phyloP scores from a whole-genome alignment of 2,888 invertebrate species.

The Xestia rhomboidea region DNA sequence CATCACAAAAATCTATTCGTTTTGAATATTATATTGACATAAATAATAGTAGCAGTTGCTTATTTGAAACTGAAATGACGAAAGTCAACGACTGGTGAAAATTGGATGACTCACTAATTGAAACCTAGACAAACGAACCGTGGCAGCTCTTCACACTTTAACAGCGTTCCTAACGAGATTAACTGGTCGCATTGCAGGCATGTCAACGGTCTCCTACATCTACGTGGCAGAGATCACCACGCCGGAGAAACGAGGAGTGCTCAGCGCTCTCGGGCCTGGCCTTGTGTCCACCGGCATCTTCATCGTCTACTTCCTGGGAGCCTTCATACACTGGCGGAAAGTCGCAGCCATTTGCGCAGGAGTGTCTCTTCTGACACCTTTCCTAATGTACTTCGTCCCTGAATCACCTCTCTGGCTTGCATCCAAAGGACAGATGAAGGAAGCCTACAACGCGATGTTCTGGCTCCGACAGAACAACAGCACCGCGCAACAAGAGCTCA shows the following conservation, averaged over 20 bases:
- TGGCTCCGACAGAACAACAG: slow-evolving; percentile 92
- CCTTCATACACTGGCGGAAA: slow-evolving; percentile 92
- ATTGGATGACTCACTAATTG: slow-evolving; percentile 50
- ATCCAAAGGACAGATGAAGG: slow-evolving; percentile 90
- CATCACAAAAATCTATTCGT: slow-evolving; percentile 16
- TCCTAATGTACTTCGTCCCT: slow-evolving; percentile 92
- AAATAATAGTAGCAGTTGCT: slow-evolving; percentile 13
- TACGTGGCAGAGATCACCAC: slow-evolving; percentile 93
- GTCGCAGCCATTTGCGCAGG: slow-evolving; percentile 92
- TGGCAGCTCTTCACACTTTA: slow-evolving; percentile 41
- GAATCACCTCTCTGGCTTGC: slow-evolving; percentile 93
- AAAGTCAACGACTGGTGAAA: slow-evolving; percentile 31
- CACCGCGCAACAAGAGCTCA: slow-evolving; percentile 92
- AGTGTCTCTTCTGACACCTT: slow-evolving; percentile 89
- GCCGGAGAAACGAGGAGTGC: slow-evolving; percentile 92
- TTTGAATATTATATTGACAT: slow-evolving; percentile 23
- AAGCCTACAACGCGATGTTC: slow-evolving; percentile 91
- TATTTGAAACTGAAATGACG: slow-evolving; percentile 26
- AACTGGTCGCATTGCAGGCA: slow-evolving; percentile 85
- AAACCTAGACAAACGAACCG: slow-evolving; percentile 43
- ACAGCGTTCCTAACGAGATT: slow-evolving; percentile 25
- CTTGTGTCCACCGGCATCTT: slow-evolving; percentile 94
- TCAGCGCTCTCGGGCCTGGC: slow-evolving; percentile 93
- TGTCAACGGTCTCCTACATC: slow-evolving; percentile 93
- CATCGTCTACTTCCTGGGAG: slow-evolving; percentile 92